Conservation (phyloP, 2,797 vertebrate species). For the Rhyacichthys aspro region DNA sequence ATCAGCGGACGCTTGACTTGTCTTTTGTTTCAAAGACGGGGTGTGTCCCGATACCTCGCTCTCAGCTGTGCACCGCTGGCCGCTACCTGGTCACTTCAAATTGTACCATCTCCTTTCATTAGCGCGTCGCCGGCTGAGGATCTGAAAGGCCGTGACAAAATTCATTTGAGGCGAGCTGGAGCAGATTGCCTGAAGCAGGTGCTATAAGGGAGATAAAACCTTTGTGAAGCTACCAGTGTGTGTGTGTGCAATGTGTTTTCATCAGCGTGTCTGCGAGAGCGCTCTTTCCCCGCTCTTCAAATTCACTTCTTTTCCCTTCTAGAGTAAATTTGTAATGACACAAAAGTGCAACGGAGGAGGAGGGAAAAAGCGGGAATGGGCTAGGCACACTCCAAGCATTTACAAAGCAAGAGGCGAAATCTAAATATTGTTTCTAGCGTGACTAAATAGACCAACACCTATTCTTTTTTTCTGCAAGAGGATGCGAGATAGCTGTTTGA, state of each 20-base stretch:
- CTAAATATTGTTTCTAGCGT: slow-evolving; percentile 77
- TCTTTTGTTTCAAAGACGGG: slow-evolving; percentile 78
- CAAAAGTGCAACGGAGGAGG: slow-evolving; percentile 44
- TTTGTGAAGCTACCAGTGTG: slow-evolving; percentile 55
- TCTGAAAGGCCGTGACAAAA: slow-evolving; percentile 98
- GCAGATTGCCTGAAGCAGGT: slow-evolving; percentile 96
- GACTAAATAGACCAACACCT: slow-evolving; percentile 74
- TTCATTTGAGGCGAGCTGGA: slow-evolving; percentile 90
- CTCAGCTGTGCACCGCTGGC: slow-evolving; percentile 91
- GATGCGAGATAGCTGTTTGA: slow-evolving; percentile 68
- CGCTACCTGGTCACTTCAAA: slow-evolving; percentile 97
- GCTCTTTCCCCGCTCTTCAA: slow-evolving; percentile 66
- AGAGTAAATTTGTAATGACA: slow-evolving; percentile 77
- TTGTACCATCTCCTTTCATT: slow-evolving; percentile 99
- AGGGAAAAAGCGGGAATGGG: slow-evolving; percentile 35
- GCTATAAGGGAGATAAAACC: slow-evolving; percentile 91
- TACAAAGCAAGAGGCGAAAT: slow-evolving; percentile 67
- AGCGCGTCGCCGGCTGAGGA: slow-evolving; percentile 88
- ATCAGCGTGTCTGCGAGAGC: slow-evolving; percentile 43
- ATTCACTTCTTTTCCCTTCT: slow-evolving; percentile 60
- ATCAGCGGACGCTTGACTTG: slow-evolving; percentile 89
- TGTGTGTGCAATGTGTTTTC: slow-evolving; percentile 35
- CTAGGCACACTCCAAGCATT: slow-evolving; percentile 48
- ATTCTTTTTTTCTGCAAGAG: slow-evolving; percentile 36
- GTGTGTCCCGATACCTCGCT: slow-evolving; percentile 71